These are phyloP conservation scores for Seriola dumerili DNA, from an alignment of 2,113 vertebrate genomes.

Conservation along the genomic window DNA sequence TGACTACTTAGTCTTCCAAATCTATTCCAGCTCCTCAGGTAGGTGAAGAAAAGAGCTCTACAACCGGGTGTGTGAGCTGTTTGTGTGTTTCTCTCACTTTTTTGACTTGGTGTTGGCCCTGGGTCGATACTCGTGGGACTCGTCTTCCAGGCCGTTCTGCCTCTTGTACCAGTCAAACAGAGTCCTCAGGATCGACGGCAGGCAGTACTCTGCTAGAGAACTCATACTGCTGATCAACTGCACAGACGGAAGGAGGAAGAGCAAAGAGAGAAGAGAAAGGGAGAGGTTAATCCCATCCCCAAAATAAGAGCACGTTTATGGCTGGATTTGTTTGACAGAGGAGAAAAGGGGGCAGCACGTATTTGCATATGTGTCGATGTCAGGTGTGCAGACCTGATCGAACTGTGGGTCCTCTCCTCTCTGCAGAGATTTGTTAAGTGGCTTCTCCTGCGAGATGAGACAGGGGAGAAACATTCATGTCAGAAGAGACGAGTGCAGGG, in stretches of 20 bases:
- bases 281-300: background rate
- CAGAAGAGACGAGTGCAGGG: background rate
- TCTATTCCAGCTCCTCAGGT: background rate
- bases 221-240: slow-evolving; percentile 98
- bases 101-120: slow-evolving; percentile 98
- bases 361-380: slow-evolving; percentile 4
- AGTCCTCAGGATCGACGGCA: slow-evolving; percentile 96
- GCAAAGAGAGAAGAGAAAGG: background rate
- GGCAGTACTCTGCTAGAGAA: slow-evolving; percentile 97
- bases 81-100: slow-evolving; percentile 84
- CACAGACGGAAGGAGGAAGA: background rate
- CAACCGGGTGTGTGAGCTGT: background rate
- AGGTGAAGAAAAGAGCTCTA: background rate
- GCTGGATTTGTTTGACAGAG: background rate
- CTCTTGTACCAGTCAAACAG: slow-evolving; percentile 99
- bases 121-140: slow-evolving; percentile 97
- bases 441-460: slow-evolving; percentile 90
- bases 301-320: background rate
- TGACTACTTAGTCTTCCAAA: background rate
- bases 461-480: background rate
- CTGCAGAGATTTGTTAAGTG: slow-evolving; percentile 97
- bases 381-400: slow-evolving; percentile 90
- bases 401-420: slow-evolving; percentile 99
- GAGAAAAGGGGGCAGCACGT: background rate
- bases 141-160: slow-evolving; percentile 98